Base-by-base conservation (phyloP, 2,797 vertebrate species). In the Tokudaia muenninki region DNA sequence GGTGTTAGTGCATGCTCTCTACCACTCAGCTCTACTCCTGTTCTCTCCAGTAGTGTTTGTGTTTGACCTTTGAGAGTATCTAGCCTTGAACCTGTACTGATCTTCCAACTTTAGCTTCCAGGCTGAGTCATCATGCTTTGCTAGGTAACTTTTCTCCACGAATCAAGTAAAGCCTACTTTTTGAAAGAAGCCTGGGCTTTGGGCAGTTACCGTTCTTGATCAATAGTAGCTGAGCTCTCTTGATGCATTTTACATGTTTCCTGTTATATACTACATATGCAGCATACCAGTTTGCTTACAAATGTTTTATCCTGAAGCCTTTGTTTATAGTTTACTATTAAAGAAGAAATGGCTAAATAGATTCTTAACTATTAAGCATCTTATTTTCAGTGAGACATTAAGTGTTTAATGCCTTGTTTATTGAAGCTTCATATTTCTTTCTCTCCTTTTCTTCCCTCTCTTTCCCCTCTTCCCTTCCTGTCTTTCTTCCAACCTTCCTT, bases 401-500 rank as follows among this genome's bases (percentile, higher is more conserved):
- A 82, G 37, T 65, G 52, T 67, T 61, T 75, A 94, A 61, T 92
- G 74, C 29, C 57, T 94, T 89, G 22, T 90, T 94, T 92, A n/a
- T 80, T 89, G 79, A 74, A 88, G 16, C 4, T 77, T 91, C 55
- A 44, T 72, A 47, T 74, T 88, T 93, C 70, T 86, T 75, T 24
- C 17, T 47, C 2, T 41, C 52, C 65, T 21, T 29, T 41, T 10
- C 7, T 21, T 29, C 9, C 16, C 10, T 14, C 14, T 57, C 26
- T 11, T 19, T 17, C 11, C 31, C 21, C 47, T n/a, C 41, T 70
- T 70, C 19, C 12, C 44, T 87, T 70, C 22, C 67, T 29, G 34
- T 61, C 37, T 59, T 41, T 44, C 70, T 87, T 82, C 57, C 70
- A 72, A 12, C 50, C 19, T 61, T 22, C 10, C 41, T 16, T 10